Evolutionary conservation across 2,797 vertebrate genomes (phyloP), one percentile per base, ranked within the genome.

Genomic region (Taenioides sp.): DNA sequence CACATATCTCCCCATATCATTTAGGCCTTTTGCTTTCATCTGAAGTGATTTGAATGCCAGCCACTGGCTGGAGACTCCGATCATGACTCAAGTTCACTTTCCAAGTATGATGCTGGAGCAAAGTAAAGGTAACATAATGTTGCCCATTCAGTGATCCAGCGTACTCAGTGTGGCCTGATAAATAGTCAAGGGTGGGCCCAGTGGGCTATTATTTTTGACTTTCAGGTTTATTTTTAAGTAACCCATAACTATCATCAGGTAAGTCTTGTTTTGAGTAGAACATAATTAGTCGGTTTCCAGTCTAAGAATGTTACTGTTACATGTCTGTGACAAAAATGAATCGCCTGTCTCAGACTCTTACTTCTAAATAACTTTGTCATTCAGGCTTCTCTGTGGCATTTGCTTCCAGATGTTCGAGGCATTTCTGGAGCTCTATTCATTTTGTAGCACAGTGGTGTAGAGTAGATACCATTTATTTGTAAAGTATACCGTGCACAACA

Each of bases 391-490:
- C 50, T 83, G 71, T 65, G 49, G 20, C 49, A 28, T 7, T 14
- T 67, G 22, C 58, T 69, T 67, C 74, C 72, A 69, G 69, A 73
- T 28, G 81, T 87, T 68, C 12, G 43, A n/a, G 82, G 84, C 85
- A 18, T 14, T 7, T 64, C 37, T 40, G 14, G 60, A 67, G 23
- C 63, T 71, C 27, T 67, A 79, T 10, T 37, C 34, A 14, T 22
- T 34, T 17, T 54, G 14, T 67, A 5, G 68, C 75, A 77, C 54
- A 57, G 69, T 79, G 78, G 80, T 73, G 73, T 58, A 16, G 14
- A 59, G 43, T 47, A 16, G 43, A 47, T 14, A 16, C 34, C 7
- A 37, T 37, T 37, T 37, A 37, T 37, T 37, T 69, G 22, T 59
- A 5, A 65, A 16, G 31, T 25, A 10, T 60, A 49, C 43, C 65